Conservation (phyloP, 1,140 invertebrate genomes). For the Drosophila obscura region DNA sequence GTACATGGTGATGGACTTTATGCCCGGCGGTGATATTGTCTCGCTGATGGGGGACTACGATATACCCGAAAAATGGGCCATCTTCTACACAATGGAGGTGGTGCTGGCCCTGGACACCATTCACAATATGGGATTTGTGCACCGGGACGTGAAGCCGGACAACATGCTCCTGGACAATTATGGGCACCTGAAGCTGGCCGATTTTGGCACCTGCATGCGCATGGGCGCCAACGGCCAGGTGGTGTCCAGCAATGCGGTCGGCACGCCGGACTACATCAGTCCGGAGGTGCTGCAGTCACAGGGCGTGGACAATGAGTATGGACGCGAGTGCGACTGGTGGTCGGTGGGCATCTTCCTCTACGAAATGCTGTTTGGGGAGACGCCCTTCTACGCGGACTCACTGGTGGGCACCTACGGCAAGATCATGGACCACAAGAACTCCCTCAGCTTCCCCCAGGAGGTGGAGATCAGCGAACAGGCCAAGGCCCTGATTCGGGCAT, state of each 20-base stretch:
- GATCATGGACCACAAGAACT: constrained; percentile 99
- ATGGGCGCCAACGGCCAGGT: constrained; percentile 98
- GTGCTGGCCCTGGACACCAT: constrained; percentile 99
- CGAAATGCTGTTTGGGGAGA: constrained; percentile 99
- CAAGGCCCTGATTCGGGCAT: constrained; percentile 96
- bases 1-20: constrained; percentile 99
- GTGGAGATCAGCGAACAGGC: constrained; percentile 95
- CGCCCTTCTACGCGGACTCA: constrained; percentile 99
- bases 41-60: constrained; percentile 99
- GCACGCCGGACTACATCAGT: constrained; percentile 98
- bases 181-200: constrained; percentile 98
- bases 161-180: constrained; percentile 98
- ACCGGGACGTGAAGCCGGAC: constrained; percentile 99
- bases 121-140: constrained; percentile 99
- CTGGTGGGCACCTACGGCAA: constrained; percentile 99
- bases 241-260: constrained; percentile 98
- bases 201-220: constrained; percentile 99
- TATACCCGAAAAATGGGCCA: constrained; percentile 99
- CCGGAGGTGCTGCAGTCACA: constrained; percentile 99
- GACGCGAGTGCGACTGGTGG: constrained; percentile 99
- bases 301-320: constrained; percentile 97
- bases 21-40: constrained; percentile 99
- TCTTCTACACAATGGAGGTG: constrained; percentile 99
- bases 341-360: constrained; percentile 99
- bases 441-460: constrained; percentile 97